Conservation (phyloP, 2,113 vertebrate species). For the Girardinichthys multiradiatus region DNA sequence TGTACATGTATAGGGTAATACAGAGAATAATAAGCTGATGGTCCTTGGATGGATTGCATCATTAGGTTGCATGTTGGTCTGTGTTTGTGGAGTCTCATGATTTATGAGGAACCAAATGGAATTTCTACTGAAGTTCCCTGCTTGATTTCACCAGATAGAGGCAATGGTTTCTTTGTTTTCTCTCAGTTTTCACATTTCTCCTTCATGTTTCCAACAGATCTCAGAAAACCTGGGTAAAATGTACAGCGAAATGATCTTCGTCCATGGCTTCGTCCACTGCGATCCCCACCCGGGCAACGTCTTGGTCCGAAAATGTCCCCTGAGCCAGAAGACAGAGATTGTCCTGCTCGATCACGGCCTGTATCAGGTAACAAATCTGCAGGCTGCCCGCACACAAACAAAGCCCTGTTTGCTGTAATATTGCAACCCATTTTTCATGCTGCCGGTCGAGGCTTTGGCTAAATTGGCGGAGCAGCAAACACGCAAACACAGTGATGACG, state of each 20-base stretch:
- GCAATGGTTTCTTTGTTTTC: background rate
- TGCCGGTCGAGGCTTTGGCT: constrained; percentile 42
- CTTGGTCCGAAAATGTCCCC: constrained; percentile 86
- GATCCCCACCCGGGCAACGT: constrained; percentile 97
- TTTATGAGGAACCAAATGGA: constrained; percentile 70
- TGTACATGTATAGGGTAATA: background rate
- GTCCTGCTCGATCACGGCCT: constrained; percentile 94
- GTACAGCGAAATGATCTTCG: constrained; percentile 99
- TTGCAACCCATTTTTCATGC: constrained; percentile 73
- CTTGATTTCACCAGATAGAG: constrained; percentile 40
- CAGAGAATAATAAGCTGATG: background rate
- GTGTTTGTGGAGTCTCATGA: constrained; percentile 68
- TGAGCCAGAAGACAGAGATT: constrained; percentile 85
- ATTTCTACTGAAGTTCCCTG: constrained; percentile 50
- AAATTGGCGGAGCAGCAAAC: constrained; percentile 33
- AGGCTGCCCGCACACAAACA: constrained; percentile 24
- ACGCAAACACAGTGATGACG: constrained; percentile 19
- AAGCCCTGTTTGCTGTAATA: constrained; percentile 64
- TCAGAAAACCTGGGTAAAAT: constrained; percentile 90
- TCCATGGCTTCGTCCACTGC: constrained; percentile 96
- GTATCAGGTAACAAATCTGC: constrained; percentile 88
- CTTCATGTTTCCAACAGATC: constrained; percentile 77
- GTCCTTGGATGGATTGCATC: constrained; percentile 58
- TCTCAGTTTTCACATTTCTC: background rate
- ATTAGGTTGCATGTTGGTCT: constrained; percentile 51